Conservation (phyloP, 2,888 invertebrate genomes). For the Eristalinus aeneus region DNA sequence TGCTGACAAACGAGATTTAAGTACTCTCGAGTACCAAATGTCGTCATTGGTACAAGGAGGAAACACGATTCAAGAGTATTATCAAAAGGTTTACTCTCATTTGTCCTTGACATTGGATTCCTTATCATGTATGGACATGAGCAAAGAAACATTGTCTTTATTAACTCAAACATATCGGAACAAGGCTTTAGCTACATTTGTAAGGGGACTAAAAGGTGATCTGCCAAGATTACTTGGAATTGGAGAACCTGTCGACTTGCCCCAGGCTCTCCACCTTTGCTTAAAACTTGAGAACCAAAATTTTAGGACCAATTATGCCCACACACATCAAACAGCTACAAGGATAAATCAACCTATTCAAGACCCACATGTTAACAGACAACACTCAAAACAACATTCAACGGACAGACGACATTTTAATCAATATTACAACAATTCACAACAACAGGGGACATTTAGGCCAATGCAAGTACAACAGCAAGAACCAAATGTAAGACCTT, state of each 20-base stretch:
- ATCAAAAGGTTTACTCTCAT: slow-evolving; percentile 14
- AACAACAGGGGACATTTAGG: not conserved
- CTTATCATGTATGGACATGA: slow-evolving; percentile 1
- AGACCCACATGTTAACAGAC: not conserved
- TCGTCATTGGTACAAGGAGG: slow-evolving; percentile 7
- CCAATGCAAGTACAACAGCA: not conserved
- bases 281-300: not conserved
- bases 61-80: slow-evolving; percentile 2
- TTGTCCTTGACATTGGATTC: slow-evolving; percentile 18
- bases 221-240: slow-evolving; percentile 18
- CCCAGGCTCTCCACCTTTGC: not conserved
- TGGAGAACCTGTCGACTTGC: not conserved
- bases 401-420: not conserved
- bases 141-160: not conserved
- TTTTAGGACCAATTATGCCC: not conserved
- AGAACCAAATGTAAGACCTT: not conserved
- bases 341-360: too few species aligned
- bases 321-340: not conserved
- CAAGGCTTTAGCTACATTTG: slow-evolving; percentile 30
- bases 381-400: not conserved
- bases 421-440: not conserved
- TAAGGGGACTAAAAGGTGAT: slow-evolving; percentile 35
- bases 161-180: slow-evolving; percentile 14
- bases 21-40: slow-evolving; percentile 34
- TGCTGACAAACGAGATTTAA: slow-evolving; percentile 26